phyloP scores from a whole-genome alignment of 1,140 invertebrate genomes.

The Hylaeus anthracinus region DNA sequence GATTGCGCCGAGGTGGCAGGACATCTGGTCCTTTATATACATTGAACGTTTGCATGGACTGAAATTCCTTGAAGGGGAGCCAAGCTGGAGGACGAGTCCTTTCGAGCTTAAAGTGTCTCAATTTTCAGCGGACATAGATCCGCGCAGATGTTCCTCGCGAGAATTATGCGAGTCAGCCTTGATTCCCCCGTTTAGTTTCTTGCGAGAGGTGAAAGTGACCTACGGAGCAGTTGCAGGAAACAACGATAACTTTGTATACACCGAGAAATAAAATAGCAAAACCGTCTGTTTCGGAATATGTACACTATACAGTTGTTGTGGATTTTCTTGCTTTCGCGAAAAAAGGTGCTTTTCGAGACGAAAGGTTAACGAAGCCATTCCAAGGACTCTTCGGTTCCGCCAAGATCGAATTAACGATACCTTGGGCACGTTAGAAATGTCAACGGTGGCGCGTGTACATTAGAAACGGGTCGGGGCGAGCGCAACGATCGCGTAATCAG shows the following conservation, averaged over 20 bases:
- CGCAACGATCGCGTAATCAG: slow-evolving; percentile 47
- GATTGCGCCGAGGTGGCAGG: slow-evolving; percentile 61
- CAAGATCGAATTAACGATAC: too few species aligned
- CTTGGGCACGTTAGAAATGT: too few species aligned
- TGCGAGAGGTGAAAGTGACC: neutral
- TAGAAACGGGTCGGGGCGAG: slow-evolving; percentile 2
- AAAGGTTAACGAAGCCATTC: too few species aligned
- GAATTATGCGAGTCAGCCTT: slow-evolving; percentile 47
- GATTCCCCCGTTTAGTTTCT: slow-evolving; percentile 44
- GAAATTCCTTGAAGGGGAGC: slow-evolving; percentile 61
- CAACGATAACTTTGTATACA: too few species aligned
- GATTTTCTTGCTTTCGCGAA: too few species aligned
- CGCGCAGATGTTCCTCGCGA: slow-evolving; percentile 56
- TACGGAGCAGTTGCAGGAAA: too few species aligned
- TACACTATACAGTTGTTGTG: too few species aligned
- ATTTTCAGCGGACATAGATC: slow-evolving; percentile 48
- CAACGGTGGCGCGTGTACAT: neutral
- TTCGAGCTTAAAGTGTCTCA: slow-evolving; percentile 59
- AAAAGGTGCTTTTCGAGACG: too few species aligned
- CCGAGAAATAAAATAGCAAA: too few species aligned
- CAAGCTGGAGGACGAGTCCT: slow-evolving; percentile 52
- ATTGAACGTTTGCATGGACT: slow-evolving; percentile 55
- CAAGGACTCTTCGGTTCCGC: too few species aligned
- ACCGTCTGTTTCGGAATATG: too few species aligned
- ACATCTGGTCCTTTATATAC: slow-evolving; percentile 66